phyloP scores from a whole-genome alignment of 1,140 invertebrate species.

The Adoxophyes honmai region DNA sequence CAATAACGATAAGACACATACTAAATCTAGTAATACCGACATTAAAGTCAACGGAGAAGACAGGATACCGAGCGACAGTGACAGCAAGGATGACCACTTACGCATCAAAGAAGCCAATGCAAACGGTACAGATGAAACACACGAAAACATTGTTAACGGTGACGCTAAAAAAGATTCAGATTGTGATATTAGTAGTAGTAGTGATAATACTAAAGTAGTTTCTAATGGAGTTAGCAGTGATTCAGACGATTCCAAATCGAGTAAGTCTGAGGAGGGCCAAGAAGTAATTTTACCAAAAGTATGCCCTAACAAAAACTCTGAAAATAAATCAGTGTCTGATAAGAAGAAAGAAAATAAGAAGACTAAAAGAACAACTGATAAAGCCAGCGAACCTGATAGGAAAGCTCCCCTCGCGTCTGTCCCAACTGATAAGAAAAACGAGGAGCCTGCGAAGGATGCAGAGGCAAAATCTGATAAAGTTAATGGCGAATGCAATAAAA shows the following conservation, averaged over 20 bases:
- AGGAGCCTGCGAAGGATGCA: slow-evolving; percentile 24
- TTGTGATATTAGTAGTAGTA: slow-evolving; percentile 76
- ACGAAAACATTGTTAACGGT: slow-evolving; percentile 56
- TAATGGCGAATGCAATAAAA: slow-evolving; percentile 44
- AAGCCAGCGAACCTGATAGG: slow-evolving; percentile 43
- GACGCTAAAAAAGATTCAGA: slow-evolving; percentile 60
- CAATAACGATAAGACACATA: slow-evolving; percentile 50
- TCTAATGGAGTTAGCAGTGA: slow-evolving; percentile 68
- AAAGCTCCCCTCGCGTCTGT: slow-evolving; percentile 38
- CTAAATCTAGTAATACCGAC: slow-evolving; percentile 39
- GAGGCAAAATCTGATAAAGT: slow-evolving; percentile 42
- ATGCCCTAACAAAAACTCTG: slow-evolving; percentile 34
- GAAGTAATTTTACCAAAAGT: slow-evolving; percentile 31
- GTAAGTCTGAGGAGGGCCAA: slow-evolving; percentile 51
- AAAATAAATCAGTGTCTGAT: slow-evolving; percentile 38
- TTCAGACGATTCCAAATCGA: slow-evolving; percentile 59
- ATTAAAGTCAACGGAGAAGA: slow-evolving; percentile 53
- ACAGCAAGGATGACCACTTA: slow-evolving; percentile 53
- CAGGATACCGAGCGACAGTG: slow-evolving; percentile 40
- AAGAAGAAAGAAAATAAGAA: slow-evolving; percentile 66
- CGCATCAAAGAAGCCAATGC: slow-evolving; percentile 67
- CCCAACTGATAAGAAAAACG: slow-evolving; percentile 39
- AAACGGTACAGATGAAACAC: slow-evolving; percentile 54
- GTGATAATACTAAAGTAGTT: slow-evolving; percentile 67
- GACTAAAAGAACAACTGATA: slow-evolving; percentile 35